Conservation (phyloP, 1,140 invertebrate species). For the Hycleus phaleratus region DNA sequence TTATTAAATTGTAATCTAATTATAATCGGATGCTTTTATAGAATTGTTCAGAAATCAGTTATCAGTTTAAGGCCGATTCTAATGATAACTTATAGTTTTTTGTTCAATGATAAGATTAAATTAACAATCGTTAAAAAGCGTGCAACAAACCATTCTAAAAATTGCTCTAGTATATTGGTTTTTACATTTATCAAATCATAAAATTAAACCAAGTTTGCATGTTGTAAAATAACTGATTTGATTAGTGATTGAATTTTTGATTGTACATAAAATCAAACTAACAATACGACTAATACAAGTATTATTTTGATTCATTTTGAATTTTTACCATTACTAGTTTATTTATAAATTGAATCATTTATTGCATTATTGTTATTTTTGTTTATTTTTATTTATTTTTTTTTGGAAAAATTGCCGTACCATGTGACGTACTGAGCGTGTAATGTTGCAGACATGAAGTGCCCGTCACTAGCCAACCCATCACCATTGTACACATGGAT, state of each 20-base stretch:
- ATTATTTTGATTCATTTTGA: too few species aligned
- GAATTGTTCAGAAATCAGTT: background rate
- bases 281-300: background rate
- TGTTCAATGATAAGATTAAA: too few species aligned
- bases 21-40: background rate
- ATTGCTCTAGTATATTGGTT: too few species aligned
- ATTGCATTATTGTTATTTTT: background rate
- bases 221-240: slow-evolving; percentile 13
- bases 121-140: too few species aligned
- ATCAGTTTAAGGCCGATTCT: too few species aligned
- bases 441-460: slow-evolving; percentile 89
- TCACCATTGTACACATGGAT: slow-evolving; percentile 94
- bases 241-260: slow-evolving; percentile 5
- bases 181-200: too few species aligned
- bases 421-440: slow-evolving; percentile 22
- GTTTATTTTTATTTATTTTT: slow-evolving; percentile 1
- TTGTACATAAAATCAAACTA: slow-evolving; percentile 2
- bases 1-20: background rate
- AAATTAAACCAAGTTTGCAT: background rate
- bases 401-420: slow-evolving; percentile 14
- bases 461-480: slow-evolving; percentile 86
- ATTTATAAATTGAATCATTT: too few species aligned
- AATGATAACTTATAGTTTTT: too few species aligned
- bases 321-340: too few species aligned
- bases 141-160: too few species aligned